phyloP scores from a whole-genome alignment of 2,113 vertebrate genomes.

The Crotophaga sulcirostris region DNA sequence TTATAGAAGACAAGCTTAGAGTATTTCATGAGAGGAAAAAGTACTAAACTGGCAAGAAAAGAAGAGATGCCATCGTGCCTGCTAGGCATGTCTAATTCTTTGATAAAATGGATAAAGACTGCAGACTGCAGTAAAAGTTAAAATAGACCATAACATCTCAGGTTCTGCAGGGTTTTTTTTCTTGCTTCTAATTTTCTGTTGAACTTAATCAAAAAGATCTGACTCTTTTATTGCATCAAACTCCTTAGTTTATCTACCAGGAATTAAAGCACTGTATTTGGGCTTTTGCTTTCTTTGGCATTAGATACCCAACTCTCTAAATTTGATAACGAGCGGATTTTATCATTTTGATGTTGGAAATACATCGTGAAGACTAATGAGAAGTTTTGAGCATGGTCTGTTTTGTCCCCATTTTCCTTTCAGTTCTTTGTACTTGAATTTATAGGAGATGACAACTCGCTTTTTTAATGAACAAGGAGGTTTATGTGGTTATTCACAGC shows the following conservation, averaged over 20 bases:
- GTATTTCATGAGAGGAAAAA: conserved; percentile 16
- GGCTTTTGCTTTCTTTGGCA: neutral
- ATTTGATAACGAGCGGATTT: neutral
- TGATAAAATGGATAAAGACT: conserved; percentile 17
- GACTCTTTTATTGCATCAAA: neutral
- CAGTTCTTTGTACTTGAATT: neutral
- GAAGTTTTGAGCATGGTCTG: neutral
- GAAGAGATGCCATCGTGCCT: conserved; percentile 30
- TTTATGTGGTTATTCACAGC: neutral
- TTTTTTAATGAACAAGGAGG: neutral
- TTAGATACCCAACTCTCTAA: neutral
- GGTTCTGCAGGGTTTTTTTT: neutral
- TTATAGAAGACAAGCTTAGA: neutral
- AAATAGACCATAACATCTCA: neutral
- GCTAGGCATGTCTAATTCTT: conserved; percentile 5
- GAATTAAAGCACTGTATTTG: neutral
- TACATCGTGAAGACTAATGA: neutral
- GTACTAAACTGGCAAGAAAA: neutral
- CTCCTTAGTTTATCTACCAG: neutral
- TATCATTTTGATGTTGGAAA: neutral
- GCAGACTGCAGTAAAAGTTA: conserved; percentile 16
- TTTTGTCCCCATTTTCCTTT: neutral
- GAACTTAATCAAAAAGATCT: neutral
- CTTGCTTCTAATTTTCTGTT: neutral
- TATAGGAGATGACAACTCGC: rapidly evolving